Conservation (phyloP, 2,113 vertebrate genomes). For the Nesogale talazaci region DNA sequence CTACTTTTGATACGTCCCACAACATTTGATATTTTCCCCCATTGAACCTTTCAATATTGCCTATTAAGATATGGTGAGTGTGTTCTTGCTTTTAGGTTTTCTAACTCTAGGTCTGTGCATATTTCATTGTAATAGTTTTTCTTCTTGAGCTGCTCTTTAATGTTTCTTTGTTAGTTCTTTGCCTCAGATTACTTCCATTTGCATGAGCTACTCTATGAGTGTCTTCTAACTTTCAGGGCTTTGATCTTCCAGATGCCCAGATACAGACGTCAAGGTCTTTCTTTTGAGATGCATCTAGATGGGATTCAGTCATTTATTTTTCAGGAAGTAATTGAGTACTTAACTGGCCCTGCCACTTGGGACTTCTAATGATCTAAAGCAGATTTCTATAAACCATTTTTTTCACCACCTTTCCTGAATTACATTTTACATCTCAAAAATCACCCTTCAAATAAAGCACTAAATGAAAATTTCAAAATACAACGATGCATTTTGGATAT, state of each 20-base stretch:
- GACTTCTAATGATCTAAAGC: background rate
- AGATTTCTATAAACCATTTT: constrained; percentile 3
- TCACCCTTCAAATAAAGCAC: background rate
- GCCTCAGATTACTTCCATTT: no score
- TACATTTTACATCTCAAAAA: background rate
- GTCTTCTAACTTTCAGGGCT: background rate
- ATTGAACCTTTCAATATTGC: no score
- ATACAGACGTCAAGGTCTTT: background rate
- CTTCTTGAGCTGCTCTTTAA: no score
- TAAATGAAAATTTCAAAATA: background rate
- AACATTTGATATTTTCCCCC: no score
- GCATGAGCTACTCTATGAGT: no score
- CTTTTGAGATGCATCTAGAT: background rate
- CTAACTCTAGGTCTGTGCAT: no score
- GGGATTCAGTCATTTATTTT: background rate
- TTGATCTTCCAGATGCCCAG: no score
- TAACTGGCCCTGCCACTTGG: background rate
- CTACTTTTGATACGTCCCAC: no score
- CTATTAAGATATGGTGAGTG: no score
- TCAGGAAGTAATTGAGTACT: background rate
- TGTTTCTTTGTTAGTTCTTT: no score
- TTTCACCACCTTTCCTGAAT: background rate
- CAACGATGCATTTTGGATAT: background rate
- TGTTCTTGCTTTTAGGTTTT: no score
- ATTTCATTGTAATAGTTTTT: no score